Evolutionary conservation across 2,888 invertebrate species (phyloP), one percentile per base, ranked within the genome.

Genomic region (Timema cristinae): DNA sequence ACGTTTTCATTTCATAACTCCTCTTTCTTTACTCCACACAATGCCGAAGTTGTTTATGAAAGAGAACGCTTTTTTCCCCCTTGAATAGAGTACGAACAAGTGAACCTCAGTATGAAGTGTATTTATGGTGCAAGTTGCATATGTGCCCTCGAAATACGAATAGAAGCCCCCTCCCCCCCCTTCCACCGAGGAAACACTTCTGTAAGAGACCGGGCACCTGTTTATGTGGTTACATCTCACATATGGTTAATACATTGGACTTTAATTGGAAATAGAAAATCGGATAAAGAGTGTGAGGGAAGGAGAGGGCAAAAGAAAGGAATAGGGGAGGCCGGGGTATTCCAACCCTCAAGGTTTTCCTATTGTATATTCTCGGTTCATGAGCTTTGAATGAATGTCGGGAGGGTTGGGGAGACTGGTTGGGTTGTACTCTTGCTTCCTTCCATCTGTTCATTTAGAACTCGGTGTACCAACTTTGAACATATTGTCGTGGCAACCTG

Each of bases 171-270:
- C 1, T 4, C 32, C 32, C 4, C 32, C 32, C 10, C 15, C 32
- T 2, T 61, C 10, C 10, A 61, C 13, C 61, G 2, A n/a, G n/a
- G 13, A 48, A 66, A 48, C 9, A 7, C 48, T 54, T 54, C 11
- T 54, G 54, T 54, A 54, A 11, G n/a, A 54, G 13, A 11, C 11
- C 4, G 16, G 63, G 71, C 73, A 73, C 73, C 73, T 73, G 73
- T 73, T 73, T 68, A 61, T 73, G 73, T 70, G 73, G 73, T 74
- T 70, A 70, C 73, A 71, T 47, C 50, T 70, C 72, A 66, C 73
- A 74, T 74, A 74, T 74, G 73, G 73, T 73, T 71, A 73, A 73
- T 73, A 73, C 73, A 73, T 73, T 68, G 73, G 56, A 59, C 67
- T 73, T 73, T 73, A 73, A 73, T 73, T 71, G 73, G 61, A 71